phyloP scores from a whole-genome alignment of 2,113 vertebrate genomes.

The Chionomys nivalis region DNA sequence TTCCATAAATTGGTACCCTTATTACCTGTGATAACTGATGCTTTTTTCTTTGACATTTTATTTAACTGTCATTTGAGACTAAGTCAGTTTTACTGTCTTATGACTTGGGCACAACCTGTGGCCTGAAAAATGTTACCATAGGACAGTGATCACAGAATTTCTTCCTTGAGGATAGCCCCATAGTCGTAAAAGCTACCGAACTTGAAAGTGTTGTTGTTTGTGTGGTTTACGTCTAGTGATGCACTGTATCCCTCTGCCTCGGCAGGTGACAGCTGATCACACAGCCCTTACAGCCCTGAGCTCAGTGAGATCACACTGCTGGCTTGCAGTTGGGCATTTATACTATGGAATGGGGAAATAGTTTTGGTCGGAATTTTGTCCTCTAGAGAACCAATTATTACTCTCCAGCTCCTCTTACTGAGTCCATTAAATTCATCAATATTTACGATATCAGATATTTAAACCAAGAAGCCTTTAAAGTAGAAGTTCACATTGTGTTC shows the following conservation, averaged over 20 bases:
- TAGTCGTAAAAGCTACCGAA: not conserved
- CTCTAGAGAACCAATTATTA: not conserved
- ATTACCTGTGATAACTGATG: constrained; percentile 27
- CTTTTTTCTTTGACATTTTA: not conserved
- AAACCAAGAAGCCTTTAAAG: constrained; percentile 17
- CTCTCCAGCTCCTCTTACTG: not conserved
- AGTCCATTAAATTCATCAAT: not conserved
- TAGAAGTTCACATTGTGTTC: not conserved
- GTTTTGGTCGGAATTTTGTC: not conserved
- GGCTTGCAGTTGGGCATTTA: not conserved
- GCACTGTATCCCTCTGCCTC: not conserved
- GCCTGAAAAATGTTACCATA: constrained; percentile 11
- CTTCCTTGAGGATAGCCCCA: not conserved
- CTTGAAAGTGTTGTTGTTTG: not conserved
- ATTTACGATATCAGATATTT: not conserved
- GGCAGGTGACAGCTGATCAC: not conserved
- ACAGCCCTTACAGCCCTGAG: not conserved
- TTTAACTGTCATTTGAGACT: not conserved
- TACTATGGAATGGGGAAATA: not conserved
- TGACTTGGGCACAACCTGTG: not conserved
- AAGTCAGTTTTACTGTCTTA: constrained; percentile 29
- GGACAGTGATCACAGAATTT: not conserved
- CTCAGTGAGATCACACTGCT: not conserved
- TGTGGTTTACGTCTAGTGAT: not conserved
- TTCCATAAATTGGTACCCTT: not conserved